A percentile compares a stretch with the other conserved stretches of the same genome.
Conservation (phyloP, 2,113 vertebrate species). For the Aix galericulata region DNA sequence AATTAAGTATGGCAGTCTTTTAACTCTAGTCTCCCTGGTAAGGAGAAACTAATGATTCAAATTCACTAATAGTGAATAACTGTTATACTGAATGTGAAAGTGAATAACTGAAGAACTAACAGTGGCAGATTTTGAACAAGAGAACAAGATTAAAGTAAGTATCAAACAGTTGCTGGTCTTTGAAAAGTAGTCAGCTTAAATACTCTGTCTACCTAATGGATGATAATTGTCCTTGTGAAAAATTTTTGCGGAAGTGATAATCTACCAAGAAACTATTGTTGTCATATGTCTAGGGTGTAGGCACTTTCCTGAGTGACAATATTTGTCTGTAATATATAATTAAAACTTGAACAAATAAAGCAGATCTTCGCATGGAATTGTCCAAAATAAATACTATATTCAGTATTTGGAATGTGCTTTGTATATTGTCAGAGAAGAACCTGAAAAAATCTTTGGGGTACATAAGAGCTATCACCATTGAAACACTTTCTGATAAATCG, state of each 20-base stretch:
- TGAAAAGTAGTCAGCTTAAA: not conserved
- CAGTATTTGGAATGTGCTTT: not conserved
- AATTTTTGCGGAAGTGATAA: not conserved
- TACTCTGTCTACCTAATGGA: not conserved
- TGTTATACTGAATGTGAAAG: no score
- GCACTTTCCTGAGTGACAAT: not conserved
- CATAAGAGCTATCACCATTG: not conserved
- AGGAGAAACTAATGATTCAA: not conserved
- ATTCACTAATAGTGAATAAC: not conserved
- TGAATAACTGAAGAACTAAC: not conserved
- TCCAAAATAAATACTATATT: not conserved
- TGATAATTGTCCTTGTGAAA: not conserved
- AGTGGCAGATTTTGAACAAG: not conserved
- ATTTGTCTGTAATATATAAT: not conserved
- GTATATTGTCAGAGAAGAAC: not conserved
- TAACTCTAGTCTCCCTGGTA: not conserved
- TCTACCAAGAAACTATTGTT: not conserved
- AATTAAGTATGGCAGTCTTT: constrained; percentile 34
- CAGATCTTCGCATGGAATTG: not conserved
- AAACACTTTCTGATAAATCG: not conserved
- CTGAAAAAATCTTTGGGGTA: not conserved
- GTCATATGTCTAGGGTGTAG: not conserved
- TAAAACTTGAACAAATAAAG: not conserved
- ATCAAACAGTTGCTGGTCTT: not conserved
- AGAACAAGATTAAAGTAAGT: not conserved